phyloP scores from a whole-genome alignment of 2,888 invertebrate genomes.

The Coenonympha arcania region DNA sequence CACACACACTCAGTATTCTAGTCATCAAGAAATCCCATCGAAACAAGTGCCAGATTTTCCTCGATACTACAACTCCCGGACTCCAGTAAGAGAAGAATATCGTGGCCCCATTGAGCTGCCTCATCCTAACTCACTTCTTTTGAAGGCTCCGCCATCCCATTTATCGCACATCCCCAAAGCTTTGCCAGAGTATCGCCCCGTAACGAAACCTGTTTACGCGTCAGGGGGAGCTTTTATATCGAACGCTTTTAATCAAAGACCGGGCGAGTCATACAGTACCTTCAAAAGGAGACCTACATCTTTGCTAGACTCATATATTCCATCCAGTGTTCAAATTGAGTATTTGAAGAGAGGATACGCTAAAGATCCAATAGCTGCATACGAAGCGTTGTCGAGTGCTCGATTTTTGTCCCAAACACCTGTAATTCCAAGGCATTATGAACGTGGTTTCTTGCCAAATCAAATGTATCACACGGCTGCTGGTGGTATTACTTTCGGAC shows the following conservation, averaged over 20 bases:
- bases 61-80: slow-evolving; percentile 52
- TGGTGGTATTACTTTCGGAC: slow-evolving; percentile 63
- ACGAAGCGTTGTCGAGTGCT: slow-evolving; percentile 58
- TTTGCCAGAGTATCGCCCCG: slow-evolving; percentile 54
- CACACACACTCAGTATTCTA: slow-evolving; percentile 40
- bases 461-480: slow-evolving; percentile 66
- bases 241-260: slow-evolving; percentile 41
- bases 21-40: slow-evolving; percentile 46
- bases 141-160: slow-evolving; percentile 51
- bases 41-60: slow-evolving; percentile 42
- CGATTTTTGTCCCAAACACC: slow-evolving; percentile 41
- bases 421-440: slow-evolving; percentile 48
- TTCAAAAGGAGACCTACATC: slow-evolving; percentile 64
- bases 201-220: slow-evolving; percentile 54
- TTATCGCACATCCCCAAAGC: slow-evolving; percentile 58
- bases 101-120: slow-evolving; percentile 49
- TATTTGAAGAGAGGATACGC: slow-evolving; percentile 62
- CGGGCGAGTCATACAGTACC: slow-evolving; percentile 40
- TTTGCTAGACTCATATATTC: slow-evolving; percentile 75
- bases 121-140: slow-evolving; percentile 50
- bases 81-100: slow-evolving; percentile 49
- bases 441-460: slow-evolving; percentile 67
- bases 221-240: slow-evolving; percentile 36
- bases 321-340: slow-evolving; percentile 70
- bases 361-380: slow-evolving; percentile 58